Evolutionary conservation across 2,888 invertebrate genomes (phyloP).

Genomic region (Watsonalla binaria): DNA sequence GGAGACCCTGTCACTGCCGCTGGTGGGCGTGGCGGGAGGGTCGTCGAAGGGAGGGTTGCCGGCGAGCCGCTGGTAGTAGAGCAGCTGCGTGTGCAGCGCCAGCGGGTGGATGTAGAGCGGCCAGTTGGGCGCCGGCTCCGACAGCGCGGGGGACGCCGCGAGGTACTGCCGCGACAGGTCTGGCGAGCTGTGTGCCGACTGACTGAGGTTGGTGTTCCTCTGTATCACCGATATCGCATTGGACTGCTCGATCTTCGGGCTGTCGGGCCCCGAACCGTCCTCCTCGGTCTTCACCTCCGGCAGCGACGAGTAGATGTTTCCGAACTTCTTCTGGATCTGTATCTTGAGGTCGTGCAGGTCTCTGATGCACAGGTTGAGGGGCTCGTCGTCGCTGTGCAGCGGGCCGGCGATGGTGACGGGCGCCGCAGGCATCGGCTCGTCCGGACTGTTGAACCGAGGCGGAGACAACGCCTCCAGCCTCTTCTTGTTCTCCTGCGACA

Average conservation of each 20-base stretch:
- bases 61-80: slow-evolving; percentile 87
- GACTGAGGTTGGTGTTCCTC: slow-evolving; percentile 58
- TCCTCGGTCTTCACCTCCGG: slow-evolving; percentile 80
- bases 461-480: slow-evolving; percentile 54
- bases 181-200: slow-evolving; percentile 67
- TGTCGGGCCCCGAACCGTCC: slow-evolving; percentile 71
- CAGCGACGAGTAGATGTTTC: slow-evolving; percentile 79
- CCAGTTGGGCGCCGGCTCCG: slow-evolving; percentile 61
- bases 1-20: slow-evolving; percentile 35
- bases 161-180: slow-evolving; percentile 51
- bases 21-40: slow-evolving; percentile 47
- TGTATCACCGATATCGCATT: slow-evolving; percentile 72
- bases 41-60: slow-evolving; percentile 70
- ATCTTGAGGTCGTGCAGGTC: slow-evolving; percentile 85
- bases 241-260: slow-evolving; percentile 57
- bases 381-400: slow-evolving; percentile 80
- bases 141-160: slow-evolving; percentile 53
- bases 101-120: slow-evolving; percentile 85
- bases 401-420: slow-evolving; percentile 51
- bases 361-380: slow-evolving; percentile 89
- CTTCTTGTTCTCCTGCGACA: slow-evolving; percentile 82
- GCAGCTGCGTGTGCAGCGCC: slow-evolving; percentile 83
- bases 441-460: slow-evolving; percentile 51
- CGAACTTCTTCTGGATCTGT: slow-evolving; percentile 80
- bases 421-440: slow-evolving; percentile 57